phyloP scores from a whole-genome alignment of 2,888 invertebrate genomes.

The Temnothorax ravouxi region DNA sequence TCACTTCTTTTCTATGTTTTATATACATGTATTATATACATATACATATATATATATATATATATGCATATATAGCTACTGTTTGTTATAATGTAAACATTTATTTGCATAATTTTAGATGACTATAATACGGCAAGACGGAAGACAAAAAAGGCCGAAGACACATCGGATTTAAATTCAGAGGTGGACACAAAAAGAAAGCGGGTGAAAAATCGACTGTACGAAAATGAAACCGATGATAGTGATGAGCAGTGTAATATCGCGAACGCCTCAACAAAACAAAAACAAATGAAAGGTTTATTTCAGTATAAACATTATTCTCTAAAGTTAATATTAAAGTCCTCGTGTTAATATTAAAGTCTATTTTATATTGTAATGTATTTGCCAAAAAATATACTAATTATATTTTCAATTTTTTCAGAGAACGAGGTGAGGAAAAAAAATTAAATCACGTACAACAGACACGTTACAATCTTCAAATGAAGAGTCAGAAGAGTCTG shows the following conservation, averaged over 20 bases:
- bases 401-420: constrained; percentile 11
- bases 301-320: neutral
- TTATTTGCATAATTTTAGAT: constrained; percentile 25
- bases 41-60: too few relatives aligned
- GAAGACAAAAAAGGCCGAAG: constrained; percentile 5
- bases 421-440: neutral
- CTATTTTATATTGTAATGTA: neutral
- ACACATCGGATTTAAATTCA: constrained; percentile 27
- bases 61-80: neutral
- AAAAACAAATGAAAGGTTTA: neutral
- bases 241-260: too few relatives aligned
- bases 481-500: constrained; percentile 1
- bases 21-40: too few relatives aligned
- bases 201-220: neutral
- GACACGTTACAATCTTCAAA: neutral
- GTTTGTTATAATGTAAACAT: neutral
- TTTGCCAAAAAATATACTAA: neutral
- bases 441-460: neutral
- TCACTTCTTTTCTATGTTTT: too few relatives aligned
- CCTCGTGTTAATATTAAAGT: neutral
- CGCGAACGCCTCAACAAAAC: neutral
- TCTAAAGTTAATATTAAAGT: neutral
- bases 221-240: neutral
- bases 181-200: constrained; percentile 2
- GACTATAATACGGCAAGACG: neutral